Conservation (phyloP, 2,797 vertebrate species). For the Pelobates cultripes region DNA sequence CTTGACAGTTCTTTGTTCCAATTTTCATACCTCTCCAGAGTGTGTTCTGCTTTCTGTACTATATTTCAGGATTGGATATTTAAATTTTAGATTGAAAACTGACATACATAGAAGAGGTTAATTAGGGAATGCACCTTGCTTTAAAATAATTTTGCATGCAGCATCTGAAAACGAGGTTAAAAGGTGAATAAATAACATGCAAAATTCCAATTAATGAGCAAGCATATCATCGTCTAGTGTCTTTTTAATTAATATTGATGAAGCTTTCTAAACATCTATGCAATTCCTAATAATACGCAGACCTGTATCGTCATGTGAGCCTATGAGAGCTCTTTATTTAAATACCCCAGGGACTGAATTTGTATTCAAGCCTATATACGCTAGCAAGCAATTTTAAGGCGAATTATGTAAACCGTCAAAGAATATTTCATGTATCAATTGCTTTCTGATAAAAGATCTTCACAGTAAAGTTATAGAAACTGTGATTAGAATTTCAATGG, state of each 20-base stretch:
- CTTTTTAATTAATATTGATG: slow-evolving; percentile 25
- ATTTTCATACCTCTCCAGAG: not conserved
- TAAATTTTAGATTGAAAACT: not conserved
- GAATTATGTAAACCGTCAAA: slow-evolving; percentile 50
- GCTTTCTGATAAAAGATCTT: slow-evolving; percentile 46
- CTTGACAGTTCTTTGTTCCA: not conserved
- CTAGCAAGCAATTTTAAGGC: slow-evolving; percentile 46
- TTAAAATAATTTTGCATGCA: not conserved
- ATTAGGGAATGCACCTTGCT: not conserved
- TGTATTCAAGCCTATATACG: slow-evolving; percentile 37
- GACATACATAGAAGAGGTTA: not conserved
- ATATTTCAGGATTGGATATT: not conserved
- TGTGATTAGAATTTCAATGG: slow-evolving; percentile 55
- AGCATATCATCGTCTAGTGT: not conserved
- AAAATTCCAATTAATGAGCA: not conserved
- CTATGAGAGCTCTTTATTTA: not conserved
- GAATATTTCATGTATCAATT: slow-evolving; percentile 51
- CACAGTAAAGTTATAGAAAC: slow-evolving; percentile 41
- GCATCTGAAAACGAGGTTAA: not conserved
- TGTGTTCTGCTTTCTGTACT: not conserved
- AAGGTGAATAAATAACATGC: not conserved
- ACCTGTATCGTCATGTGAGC: not conserved
- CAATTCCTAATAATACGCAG: not conserved
- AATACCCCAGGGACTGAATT: slow-evolving; percentile 10
- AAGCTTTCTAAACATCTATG: not conserved